Percentiles rank a stretch among this genome's conserved stretches.
phyloP scores from a whole-genome alignment of 1,140 invertebrate species.

The Nixonia krombeini region DNA sequence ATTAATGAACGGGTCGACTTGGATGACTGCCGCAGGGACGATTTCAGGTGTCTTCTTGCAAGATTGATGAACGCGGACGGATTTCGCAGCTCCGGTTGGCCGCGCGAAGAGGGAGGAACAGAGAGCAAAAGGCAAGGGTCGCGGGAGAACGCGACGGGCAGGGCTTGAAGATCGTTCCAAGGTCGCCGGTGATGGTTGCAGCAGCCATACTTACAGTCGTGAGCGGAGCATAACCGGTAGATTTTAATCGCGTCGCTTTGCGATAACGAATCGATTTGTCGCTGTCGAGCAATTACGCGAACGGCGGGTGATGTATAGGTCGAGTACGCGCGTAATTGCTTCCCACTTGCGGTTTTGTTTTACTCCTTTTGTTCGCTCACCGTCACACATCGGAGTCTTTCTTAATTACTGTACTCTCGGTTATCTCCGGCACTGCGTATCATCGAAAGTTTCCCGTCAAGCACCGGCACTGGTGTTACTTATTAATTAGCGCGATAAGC shows the following conservation, averaged over 20 bases:
- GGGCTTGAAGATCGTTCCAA: too few relatives aligned
- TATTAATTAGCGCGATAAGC: constrained; percentile 4
- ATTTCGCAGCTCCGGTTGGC: too few relatives aligned
- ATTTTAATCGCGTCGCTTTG: too few relatives aligned
- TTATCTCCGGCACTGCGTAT: too few relatives aligned
- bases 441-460: constrained; percentile 4
- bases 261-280: not conserved
- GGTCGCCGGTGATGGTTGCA: too few relatives aligned
- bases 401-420: constrained; percentile 3
- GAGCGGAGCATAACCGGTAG: too few relatives aligned
- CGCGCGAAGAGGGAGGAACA: too few relatives aligned
- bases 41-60: constrained; percentile 56
- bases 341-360: not conserved
- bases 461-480: not conserved
- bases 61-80: constrained; percentile 66
- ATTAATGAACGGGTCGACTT: not conserved
- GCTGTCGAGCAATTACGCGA: not conserved
- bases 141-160: too few relatives aligned
- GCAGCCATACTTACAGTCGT: too few relatives aligned
- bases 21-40: constrained; percentile 20
- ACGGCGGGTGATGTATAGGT: not conserved
- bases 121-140: too few relatives aligned
- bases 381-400: not conserved
- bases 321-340: not conserved
- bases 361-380: constrained; percentile 1